A percentile compares a stretch with the other conserved stretches of the same genome.
Conservation (phyloP, 2,888 invertebrate genomes). For the Drepana falcataria region DNA sequence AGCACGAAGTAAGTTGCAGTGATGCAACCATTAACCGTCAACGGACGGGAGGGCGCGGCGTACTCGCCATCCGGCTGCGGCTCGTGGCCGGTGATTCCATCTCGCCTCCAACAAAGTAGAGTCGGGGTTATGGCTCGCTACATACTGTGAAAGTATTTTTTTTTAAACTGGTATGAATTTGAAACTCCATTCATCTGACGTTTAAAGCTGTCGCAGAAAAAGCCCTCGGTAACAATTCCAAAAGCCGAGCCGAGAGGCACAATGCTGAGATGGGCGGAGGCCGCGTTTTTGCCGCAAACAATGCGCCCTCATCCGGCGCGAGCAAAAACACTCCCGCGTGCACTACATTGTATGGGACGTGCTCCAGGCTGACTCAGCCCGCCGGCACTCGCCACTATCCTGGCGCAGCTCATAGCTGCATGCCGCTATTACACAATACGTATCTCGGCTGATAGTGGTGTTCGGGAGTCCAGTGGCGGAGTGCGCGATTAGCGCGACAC, state of each 20-base stretch:
- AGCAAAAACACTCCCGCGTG: neutral
- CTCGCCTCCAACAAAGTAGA: too few relatives aligned
- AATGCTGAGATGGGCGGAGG: neutral
- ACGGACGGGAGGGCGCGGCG: too few relatives aligned
- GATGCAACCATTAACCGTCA: too few relatives aligned
- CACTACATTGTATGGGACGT: neutral
- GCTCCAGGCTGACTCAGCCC: neutral
- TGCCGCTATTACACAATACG: too few relatives aligned
- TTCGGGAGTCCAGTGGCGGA: too few relatives aligned
- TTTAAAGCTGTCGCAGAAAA: neutral
- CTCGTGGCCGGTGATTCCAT: too few relatives aligned
- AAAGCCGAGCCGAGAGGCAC: neutral
- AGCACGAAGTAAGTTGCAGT: too few relatives aligned
- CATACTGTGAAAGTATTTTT: neutral
- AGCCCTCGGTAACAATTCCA: neutral
- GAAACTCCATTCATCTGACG: neutral
- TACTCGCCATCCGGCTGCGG: too few relatives aligned
- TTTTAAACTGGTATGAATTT: neutral
- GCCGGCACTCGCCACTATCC: too few relatives aligned
- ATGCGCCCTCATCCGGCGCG: slow-evolving; percentile 2
- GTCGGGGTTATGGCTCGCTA: too few relatives aligned
- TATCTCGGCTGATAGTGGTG: too few relatives aligned
- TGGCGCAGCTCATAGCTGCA: too few relatives aligned
- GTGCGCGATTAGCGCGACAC: neutral
- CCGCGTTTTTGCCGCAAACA: neutral